Evolutionary conservation across 2,797 vertebrate species (phyloP).

Genomic region (Acridotheres tristis): DNA sequence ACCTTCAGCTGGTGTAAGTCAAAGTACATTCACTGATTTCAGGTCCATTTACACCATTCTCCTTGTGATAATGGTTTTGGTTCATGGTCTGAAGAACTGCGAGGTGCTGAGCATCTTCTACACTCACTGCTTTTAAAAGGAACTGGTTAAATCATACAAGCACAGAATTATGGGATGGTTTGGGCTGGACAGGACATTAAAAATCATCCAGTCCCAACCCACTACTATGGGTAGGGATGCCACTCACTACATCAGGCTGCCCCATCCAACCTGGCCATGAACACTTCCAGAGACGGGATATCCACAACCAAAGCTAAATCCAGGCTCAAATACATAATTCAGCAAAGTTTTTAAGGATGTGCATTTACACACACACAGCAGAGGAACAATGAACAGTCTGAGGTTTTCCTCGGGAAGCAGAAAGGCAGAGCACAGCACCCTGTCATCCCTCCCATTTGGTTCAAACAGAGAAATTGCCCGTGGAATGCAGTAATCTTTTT

Average conservation of each 20-base stretch:
- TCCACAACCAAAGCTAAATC: background rate
- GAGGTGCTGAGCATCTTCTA: background rate
- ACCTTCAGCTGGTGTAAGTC: background rate
- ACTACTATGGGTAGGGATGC: background rate
- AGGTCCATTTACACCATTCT: background rate
- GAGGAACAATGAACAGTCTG: background rate
- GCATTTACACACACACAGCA: background rate
- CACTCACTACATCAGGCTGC: background rate
- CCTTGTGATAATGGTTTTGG: background rate
- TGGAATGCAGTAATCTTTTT: constrained; percentile 65
- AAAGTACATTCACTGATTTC: background rate
- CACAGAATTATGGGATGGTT: background rate
- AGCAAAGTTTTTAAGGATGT: background rate
- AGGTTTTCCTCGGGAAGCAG: background rate
- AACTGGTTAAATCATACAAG: background rate
- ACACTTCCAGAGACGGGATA: background rate
- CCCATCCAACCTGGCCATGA: background rate
- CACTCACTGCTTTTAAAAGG: background rate
- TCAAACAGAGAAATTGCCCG: constrained; percentile 44
- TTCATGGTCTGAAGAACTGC: background rate
- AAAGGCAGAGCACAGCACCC: constrained; percentile 20
- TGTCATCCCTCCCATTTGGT: constrained; percentile 50
- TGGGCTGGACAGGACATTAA: background rate
- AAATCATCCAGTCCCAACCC: background rate
- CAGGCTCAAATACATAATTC: background rate